phyloP scores from a whole-genome alignment of 2,888 invertebrate species.

The Callinectes sapidus region DNA sequence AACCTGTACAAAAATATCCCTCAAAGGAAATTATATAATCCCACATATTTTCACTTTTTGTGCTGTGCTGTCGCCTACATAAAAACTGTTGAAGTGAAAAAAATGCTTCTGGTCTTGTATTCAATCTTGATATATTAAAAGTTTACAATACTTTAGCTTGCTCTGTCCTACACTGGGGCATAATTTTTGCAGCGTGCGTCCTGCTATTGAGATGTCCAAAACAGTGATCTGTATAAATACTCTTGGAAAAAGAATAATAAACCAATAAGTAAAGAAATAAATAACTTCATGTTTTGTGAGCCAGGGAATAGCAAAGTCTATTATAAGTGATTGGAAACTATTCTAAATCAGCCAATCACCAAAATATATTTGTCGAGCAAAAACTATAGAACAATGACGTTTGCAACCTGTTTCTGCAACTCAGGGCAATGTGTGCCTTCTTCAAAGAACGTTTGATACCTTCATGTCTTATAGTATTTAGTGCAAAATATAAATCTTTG shows the following conservation, averaged over 20 bases:
- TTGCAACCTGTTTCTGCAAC: background rate
- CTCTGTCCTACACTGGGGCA: background rate
- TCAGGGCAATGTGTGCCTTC: slow-evolving; percentile 55
- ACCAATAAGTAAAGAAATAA: background rate
- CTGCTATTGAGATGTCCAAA: background rate
- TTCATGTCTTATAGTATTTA: slow-evolving; percentile 2
- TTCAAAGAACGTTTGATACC: slow-evolving; percentile 43
- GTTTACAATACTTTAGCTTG: background rate
- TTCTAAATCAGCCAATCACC: background rate
- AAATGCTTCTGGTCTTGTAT: background rate
- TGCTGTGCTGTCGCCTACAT: slow-evolving; percentile 19
- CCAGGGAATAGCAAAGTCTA: background rate
- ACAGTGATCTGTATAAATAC: background rate
- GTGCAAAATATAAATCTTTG: slow-evolving; percentile 46
- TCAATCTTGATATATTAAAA: background rate
- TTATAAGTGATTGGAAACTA: background rate
- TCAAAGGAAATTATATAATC: background rate
- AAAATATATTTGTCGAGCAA: background rate
- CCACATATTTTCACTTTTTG: slow-evolving; percentile 25
- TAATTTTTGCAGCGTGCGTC: background rate
- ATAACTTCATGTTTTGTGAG: background rate
- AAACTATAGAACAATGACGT: background rate
- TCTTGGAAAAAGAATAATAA: background rate
- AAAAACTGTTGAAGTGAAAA: slow-evolving; percentile 10
- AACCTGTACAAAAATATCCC: background rate